Evolutionary conservation across 1,140 invertebrate genomes (phyloP).

Genomic region (Lethocerus indicus): DNA sequence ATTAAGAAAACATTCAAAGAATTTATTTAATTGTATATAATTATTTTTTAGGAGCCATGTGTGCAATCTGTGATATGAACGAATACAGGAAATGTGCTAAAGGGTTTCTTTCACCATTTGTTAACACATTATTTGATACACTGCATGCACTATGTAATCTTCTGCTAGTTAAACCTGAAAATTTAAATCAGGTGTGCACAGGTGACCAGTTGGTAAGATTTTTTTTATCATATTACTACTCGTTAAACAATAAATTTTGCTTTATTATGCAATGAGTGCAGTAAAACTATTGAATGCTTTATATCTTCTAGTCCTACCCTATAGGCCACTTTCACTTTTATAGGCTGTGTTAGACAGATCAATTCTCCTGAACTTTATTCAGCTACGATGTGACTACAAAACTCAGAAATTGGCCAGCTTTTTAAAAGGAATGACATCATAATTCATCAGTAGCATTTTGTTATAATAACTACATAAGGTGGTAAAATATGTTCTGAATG

Average conservation of each 20-base stretch:
- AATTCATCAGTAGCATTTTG: too few species aligned
- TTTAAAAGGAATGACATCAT: constrained; percentile 31
- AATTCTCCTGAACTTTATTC: constrained; percentile 80
- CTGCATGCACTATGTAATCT: constrained; percentile 92
- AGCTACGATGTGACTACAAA: constrained; percentile 83
- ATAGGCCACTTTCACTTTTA: constrained; percentile 20
- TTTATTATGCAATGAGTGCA: neutral
- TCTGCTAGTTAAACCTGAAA: constrained; percentile 87
- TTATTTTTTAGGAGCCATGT: constrained; percentile 65
- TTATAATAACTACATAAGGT: too few species aligned
- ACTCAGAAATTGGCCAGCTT: constrained; percentile 57
- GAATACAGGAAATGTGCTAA: constrained; percentile 76
- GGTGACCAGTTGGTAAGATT: constrained; percentile 76
- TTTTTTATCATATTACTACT: neutral
- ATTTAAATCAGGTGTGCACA: constrained; percentile 85
- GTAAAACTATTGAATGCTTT: neutral
- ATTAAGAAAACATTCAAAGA: too few species aligned
- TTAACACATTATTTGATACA: constrained; percentile 81
- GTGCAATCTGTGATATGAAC: constrained; percentile 94
- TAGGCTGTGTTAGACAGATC: constrained; percentile 75
- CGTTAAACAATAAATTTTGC: neutral
- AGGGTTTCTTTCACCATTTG: constrained; percentile 51
- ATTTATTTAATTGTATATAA: neutral
- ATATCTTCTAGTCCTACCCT: neutral
- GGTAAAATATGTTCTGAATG: too few species aligned